phyloP scores from a whole-genome alignment of 2,113 vertebrate species.

The Oryctolagus cuniculus region DNA sequence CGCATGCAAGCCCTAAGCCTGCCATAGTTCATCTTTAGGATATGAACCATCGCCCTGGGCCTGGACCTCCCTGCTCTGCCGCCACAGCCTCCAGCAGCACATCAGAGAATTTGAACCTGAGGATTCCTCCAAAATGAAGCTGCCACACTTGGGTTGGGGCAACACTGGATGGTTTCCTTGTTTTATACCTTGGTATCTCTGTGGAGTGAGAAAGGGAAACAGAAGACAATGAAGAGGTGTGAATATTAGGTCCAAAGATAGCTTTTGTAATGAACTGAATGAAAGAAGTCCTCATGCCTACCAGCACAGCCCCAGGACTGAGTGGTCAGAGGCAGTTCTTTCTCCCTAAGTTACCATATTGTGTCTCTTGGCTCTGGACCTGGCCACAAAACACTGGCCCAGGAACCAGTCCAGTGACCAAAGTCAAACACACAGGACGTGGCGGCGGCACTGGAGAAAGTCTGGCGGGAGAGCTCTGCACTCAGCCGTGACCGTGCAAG shows the following conservation, averaged over 20 bases:
- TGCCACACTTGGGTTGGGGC: not conserved
- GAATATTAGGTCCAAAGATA: slow-evolving; percentile 2
- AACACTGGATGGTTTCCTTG: not conserved
- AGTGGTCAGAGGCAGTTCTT: slow-evolving; percentile 25
- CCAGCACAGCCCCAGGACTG: not conserved
- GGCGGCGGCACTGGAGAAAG: not conserved
- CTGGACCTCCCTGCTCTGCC: not conserved
- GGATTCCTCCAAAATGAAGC: slow-evolving; percentile 37
- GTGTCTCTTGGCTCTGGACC: slow-evolving; percentile 48
- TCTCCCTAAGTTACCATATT: not conserved
- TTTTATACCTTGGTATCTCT: not conserved
- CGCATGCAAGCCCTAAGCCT: not conserved
- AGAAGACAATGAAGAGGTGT: not conserved
- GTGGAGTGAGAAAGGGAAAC: not conserved
- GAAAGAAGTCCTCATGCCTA: not conserved
- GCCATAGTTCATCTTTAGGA: not conserved
- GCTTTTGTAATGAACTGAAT: not conserved
- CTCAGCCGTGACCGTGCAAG: not conserved
- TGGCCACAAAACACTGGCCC: not conserved
- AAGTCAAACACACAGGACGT: slow-evolving; percentile 8
- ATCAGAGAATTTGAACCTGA: not conserved
- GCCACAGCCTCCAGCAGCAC: not conserved
- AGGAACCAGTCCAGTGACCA: not conserved
- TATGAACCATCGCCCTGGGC: not conserved
- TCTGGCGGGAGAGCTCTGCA: not conserved